These are phyloP conservation scores for Eueremaeus valkanovi DNA, from an alignment of 2,888 invertebrate genomes.

Conservation along the genomic window DNA sequence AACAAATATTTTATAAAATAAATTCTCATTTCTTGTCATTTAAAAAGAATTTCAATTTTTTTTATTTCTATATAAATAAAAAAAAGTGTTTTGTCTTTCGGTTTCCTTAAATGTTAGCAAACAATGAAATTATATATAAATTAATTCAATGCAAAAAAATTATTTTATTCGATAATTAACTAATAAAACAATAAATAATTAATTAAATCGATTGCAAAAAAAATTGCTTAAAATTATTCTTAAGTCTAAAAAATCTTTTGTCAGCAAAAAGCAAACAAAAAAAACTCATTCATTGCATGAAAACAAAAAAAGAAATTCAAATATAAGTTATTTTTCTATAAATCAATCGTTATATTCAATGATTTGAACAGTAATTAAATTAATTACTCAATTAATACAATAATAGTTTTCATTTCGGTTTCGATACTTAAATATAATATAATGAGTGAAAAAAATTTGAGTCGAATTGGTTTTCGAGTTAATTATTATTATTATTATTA, in stretches of 20 bases:
- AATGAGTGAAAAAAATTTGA: too few species aligned
- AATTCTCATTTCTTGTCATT: not conserved
- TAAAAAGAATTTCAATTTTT: not conserved
- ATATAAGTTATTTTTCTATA: too few species aligned
- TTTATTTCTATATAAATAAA: slow-evolving; percentile 3
- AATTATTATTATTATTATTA: too few species aligned
- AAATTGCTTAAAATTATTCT: not conserved
- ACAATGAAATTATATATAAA: not conserved
- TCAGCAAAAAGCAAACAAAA: too few species aligned
- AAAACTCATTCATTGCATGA: not conserved
- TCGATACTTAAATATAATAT: too few species aligned
- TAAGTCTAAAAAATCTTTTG: not conserved
- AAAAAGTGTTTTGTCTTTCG: not conserved
- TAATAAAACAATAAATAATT: not conserved
- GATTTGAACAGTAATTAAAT: too few species aligned
- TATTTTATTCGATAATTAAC: not conserved
- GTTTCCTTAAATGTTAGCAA: not conserved
- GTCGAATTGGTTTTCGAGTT: too few species aligned
- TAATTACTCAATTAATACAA: too few species aligned
- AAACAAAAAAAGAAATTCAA: not conserved
- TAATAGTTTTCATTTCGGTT: too few species aligned
- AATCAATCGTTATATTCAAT: too few species aligned
- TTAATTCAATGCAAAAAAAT: not conserved
- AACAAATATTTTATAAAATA: slow-evolving; percentile 8
- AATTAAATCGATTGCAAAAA: slow-evolving; percentile 1